These are phyloP conservation scores for Ciconia boyciana DNA, from an alignment of 2,113 vertebrate genomes.

Conservation along the genomic window DNA sequence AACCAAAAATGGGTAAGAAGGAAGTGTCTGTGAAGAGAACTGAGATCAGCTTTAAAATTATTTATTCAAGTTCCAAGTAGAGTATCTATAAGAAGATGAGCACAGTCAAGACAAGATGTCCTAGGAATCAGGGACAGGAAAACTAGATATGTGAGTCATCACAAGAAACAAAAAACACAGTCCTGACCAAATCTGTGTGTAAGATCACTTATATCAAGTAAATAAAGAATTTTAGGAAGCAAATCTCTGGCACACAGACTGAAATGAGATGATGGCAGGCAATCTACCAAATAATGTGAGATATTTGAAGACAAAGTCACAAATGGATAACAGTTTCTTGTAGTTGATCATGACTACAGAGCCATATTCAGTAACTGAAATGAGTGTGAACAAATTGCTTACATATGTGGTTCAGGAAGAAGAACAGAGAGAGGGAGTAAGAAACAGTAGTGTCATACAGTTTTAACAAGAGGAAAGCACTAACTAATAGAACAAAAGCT, in stretches of 20 bases:
- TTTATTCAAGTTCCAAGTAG: not conserved
- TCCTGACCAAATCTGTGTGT: not conserved
- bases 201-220: not conserved
- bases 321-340: slow-evolving; percentile 2
- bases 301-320: slow-evolving; percentile 1
- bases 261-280: slow-evolving; percentile 27
- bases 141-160: not conserved
- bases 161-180: not conserved
- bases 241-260: not conserved
- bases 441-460: not conserved
- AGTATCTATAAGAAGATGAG: not conserved
- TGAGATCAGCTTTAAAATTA: not conserved
- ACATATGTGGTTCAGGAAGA: not conserved
- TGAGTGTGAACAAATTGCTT: not conserved
- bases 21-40: not conserved
- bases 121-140: not conserved
- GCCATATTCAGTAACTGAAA: not conserved
- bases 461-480: not conserved
- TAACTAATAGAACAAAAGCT: slow-evolving; percentile 13
- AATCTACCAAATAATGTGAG: slow-evolving; percentile 1
- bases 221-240: slow-evolving; percentile 4
- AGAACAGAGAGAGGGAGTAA: not conserved
- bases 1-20: not conserved
- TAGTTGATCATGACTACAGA: not conserved
- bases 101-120: slow-evolving; percentile 24